Evolutionary conservation across 2,888 invertebrate species (phyloP).

Genomic region (Eupithecia subfuscata): DNA sequence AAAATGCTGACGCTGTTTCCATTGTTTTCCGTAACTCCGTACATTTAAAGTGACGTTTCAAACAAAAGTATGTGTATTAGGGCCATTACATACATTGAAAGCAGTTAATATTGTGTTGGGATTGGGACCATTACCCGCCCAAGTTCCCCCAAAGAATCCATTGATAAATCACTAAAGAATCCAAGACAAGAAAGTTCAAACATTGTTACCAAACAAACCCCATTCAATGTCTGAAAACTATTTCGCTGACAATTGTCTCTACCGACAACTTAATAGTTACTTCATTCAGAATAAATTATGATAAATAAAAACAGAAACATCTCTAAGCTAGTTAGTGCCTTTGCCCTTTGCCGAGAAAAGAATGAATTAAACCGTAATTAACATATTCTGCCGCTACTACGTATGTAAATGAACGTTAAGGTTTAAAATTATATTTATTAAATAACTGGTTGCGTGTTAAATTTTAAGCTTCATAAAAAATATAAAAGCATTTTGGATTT

Average conservation of each 20-base stretch:
- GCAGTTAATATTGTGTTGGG: constrained; percentile 10
- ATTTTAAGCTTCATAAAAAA: neutral
- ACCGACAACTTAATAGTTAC: constrained; percentile 13
- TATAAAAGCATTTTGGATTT: constrained; percentile 20
- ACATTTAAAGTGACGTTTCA: neutral
- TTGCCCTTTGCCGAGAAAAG: constrained; percentile 38
- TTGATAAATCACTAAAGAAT: constrained; percentile 19
- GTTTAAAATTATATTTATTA: constrained; percentile 32
- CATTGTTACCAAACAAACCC: constrained; percentile 16
- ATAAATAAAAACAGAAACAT: constrained; percentile 20
- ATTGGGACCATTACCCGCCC: constrained; percentile 16
- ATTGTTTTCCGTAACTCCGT: neutral
- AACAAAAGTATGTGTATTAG: constrained; percentile 2
- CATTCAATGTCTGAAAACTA: constrained; percentile 15
- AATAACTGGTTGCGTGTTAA: constrained; percentile 17
- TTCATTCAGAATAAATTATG: constrained; percentile 27
- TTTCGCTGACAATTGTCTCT: constrained; percentile 14
- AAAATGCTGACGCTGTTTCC: neutral
- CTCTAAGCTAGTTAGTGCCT: constrained; percentile 33
- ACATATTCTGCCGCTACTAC: constrained; percentile 42
- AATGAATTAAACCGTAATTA: constrained; percentile 43
- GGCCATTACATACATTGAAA: neutral
- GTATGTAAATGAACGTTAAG: constrained; percentile 39
- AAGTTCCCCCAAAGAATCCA: constrained; percentile 12
- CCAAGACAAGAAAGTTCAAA: constrained; percentile 11